Conservation (phyloP, 2,888 invertebrate species). For the Stenurella melanura region DNA sequence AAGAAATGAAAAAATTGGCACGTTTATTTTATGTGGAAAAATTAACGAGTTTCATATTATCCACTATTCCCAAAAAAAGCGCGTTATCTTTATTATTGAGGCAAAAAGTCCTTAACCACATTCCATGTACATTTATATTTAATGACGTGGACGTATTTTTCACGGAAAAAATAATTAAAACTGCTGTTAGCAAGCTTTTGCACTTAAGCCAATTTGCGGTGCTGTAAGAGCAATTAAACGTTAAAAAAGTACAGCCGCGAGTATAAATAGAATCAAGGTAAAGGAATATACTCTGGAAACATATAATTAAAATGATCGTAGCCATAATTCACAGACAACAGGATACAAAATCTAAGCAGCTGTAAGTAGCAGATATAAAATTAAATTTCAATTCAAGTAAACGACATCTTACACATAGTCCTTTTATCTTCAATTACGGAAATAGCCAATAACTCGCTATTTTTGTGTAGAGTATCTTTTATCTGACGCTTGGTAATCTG, state of each 20-base stretch:
- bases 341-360: constrained; percentile 26
- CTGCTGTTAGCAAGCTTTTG: constrained; percentile 26
- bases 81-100: neutral
- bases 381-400: constrained; percentile 22
- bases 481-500: constrained; percentile 35
- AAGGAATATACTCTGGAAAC: neutral
- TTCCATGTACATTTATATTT: constrained; percentile 9
- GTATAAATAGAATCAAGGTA: constrained; percentile 10
- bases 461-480: constrained; percentile 26
- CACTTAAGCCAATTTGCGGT: constrained; percentile 30
- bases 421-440: constrained; percentile 32
- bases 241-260: neutral
- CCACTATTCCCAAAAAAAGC: neutral
- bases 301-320: constrained; percentile 7
- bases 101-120: neutral
- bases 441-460: constrained; percentile 24
- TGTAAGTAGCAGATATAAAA: constrained; percentile 22
- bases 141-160: constrained; percentile 7
- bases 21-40: constrained; percentile 5
- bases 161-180: constrained; percentile 14
- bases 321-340: constrained; percentile 7
- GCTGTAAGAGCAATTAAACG: constrained; percentile 6
- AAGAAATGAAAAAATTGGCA: neutral
- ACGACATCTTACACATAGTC: constrained; percentile 7
- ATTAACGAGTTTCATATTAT: neutral